These are phyloP conservation scores for Cervus canadensis DNA, from an alignment of 2,113 vertebrate genomes.

Conservation along the genomic window DNA sequence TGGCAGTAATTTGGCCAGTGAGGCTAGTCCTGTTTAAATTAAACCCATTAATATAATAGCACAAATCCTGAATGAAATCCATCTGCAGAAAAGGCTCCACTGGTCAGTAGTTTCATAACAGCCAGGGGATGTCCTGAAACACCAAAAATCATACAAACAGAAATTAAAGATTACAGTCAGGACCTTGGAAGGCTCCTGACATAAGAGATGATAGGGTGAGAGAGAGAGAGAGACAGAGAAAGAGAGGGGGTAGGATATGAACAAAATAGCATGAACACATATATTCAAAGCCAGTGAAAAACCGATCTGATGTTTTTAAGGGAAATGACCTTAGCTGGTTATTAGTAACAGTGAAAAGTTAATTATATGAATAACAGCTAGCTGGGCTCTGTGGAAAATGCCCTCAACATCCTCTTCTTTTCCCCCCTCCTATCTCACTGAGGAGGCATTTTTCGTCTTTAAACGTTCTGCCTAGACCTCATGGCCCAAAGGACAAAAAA, in stretches of 20 bases:
- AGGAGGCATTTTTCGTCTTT: neutral
- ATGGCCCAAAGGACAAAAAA: neutral
- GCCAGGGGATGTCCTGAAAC: conserved; percentile 76
- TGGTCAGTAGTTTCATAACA: conserved; percentile 83
- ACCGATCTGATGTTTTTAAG: neutral
- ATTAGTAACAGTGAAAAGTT: conserved; percentile 53
- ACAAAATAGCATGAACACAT: neutral
- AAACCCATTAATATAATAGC: conserved; percentile 89
- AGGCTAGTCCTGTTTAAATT: conserved; percentile 87
- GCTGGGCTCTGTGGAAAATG: neutral
- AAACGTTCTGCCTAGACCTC: neutral
- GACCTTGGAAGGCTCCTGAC: conserved; percentile 10
- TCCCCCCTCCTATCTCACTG: neutral
- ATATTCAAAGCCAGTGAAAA: conserved; percentile 24
- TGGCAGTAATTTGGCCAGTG: conserved; percentile 87
- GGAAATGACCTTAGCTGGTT: conserved; percentile 37
- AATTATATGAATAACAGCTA: conserved; percentile 53
- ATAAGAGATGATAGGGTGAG: neutral
- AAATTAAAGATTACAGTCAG: conserved; percentile 70
- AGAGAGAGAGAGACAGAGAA: neutral
- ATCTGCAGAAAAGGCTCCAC: conserved; percentile 78
- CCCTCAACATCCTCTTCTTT: neutral
- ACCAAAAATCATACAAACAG: conserved; percentile 71
- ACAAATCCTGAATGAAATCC: conserved; percentile 82
- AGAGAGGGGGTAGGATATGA: neutral